Evolutionary conservation across 2,888 invertebrate genomes (phyloP).

Genomic region (Pardosa pseudoannulata): DNA sequence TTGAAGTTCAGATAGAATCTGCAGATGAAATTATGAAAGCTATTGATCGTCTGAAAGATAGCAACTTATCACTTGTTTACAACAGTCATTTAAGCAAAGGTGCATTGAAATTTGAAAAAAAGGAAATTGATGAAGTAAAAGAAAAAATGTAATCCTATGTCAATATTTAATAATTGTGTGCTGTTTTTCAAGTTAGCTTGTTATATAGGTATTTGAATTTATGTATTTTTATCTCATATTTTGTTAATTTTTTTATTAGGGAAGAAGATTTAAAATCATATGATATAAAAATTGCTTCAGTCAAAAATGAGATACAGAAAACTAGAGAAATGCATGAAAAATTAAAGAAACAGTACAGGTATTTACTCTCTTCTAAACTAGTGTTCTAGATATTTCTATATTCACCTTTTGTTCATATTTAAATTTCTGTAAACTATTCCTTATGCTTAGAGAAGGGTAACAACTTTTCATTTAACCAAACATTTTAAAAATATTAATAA

Average conservation of each 20-base stretch:
- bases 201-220: too few species aligned
- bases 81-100: conserved; percentile 33
- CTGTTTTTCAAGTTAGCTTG: too few species aligned
- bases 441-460: too few species aligned
- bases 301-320: conserved; percentile 22
- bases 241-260: conserved; percentile 29
- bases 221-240: too few species aligned
- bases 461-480: too few species aligned
- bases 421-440: too few species aligned
- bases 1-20: conserved; percentile 16
- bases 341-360: conserved; percentile 29
- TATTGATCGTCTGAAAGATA: conserved; percentile 38
- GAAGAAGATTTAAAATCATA: conserved; percentile 31
- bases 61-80: conserved; percentile 45
- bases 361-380: too few species aligned
- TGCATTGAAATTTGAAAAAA: conserved; percentile 9
- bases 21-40: conserved; percentile 26
- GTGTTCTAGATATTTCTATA: too few species aligned
- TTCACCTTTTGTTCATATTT: too few species aligned
- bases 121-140: conserved; percentile 10
- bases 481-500: too few species aligned
- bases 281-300: conserved; percentile 27
- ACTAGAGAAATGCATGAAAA: neutral
- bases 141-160: conserved; percentile 39
- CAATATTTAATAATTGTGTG: too few species aligned